A percentile compares a stretch with the other conserved stretches of the same genome.
Evolutionary conservation across 2,888 invertebrate genomes (phyloP).

Genomic region (Drosophila testacea): DNA sequence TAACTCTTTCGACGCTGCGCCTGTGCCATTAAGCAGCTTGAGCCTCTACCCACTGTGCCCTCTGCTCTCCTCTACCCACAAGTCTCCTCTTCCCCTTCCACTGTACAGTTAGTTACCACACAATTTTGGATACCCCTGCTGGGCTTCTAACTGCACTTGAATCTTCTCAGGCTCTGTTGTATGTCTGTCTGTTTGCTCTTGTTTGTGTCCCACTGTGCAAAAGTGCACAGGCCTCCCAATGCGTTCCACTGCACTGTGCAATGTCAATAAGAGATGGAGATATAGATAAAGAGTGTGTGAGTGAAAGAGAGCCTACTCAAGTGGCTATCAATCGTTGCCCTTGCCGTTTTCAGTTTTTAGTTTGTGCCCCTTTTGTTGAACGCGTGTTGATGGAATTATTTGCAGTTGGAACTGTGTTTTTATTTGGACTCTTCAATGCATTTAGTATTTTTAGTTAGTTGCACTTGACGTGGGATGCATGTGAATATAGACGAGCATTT

Average conservation of each 20-base stretch:
- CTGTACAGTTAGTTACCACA: conserved; percentile 42
- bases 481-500: conserved; percentile 77
- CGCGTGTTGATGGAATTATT: conserved; percentile 80
- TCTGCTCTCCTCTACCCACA: background rate
- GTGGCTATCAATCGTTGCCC: conserved; percentile 80
- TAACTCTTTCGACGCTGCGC: conserved; percentile 74
- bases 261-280: conserved; percentile 26
- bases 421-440: background rate
- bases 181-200: conserved; percentile 26
- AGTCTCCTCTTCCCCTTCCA: background rate
- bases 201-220: conserved; percentile 76
- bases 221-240: conserved; percentile 61
- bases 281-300: background rate
- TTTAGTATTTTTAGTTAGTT: conserved; percentile 55
- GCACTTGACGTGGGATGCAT: conserved; percentile 31
- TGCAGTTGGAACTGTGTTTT: conserved; percentile 60
- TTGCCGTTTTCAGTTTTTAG: conserved; percentile 58
- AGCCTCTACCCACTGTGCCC: conserved; percentile 2
- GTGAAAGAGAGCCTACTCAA: conserved; percentile 46
- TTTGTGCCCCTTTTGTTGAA: conserved; percentile 37
- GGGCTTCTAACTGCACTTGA: conserved; percentile 55
- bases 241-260: conserved; percentile 48
- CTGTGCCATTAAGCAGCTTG: conserved; percentile 66
- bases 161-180: conserved; percentile 31
- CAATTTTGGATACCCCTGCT: conserved; percentile 53